These are phyloP conservation scores for Cariama cristata DNA, from an alignment of 2,113 vertebrate genomes.

Conservation along the genomic window DNA sequence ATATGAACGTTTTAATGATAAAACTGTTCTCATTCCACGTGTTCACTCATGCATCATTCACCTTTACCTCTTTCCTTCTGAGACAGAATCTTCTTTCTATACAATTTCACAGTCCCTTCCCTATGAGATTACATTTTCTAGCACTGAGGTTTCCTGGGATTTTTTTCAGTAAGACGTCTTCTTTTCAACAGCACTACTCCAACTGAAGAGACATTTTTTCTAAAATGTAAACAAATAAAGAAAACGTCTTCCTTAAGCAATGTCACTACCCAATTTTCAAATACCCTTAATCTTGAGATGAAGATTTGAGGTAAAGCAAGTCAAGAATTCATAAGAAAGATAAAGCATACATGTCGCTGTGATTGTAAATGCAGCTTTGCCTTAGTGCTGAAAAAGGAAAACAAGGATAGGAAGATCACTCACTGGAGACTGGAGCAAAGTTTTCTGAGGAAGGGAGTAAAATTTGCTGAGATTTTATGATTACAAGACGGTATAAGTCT, in stretches of 20 bases:
- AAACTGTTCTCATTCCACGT: neutral
- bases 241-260: neutral
- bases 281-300: neutral
- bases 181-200: neutral
- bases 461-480: conserved; percentile 14
- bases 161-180: neutral
- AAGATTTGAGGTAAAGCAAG: neutral
- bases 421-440: neutral
- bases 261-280: neutral
- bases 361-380: neutral
- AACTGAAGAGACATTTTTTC: neutral
- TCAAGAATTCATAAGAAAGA: neutral
- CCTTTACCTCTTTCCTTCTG: neutral
- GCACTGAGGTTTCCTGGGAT: neutral
- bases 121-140: neutral
- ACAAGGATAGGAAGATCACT: neutral
- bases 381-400: neutral
- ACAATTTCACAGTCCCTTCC: neutral
- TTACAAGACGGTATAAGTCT: neutral
- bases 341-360: neutral
- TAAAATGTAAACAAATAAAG: neutral
- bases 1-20: neutral
- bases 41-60: neutral
- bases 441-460: neutral
- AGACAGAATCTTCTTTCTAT: neutral